Base-by-base conservation (phyloP, 2,113 vertebrate genomes). In the Colistium nudipinnis region DNA sequence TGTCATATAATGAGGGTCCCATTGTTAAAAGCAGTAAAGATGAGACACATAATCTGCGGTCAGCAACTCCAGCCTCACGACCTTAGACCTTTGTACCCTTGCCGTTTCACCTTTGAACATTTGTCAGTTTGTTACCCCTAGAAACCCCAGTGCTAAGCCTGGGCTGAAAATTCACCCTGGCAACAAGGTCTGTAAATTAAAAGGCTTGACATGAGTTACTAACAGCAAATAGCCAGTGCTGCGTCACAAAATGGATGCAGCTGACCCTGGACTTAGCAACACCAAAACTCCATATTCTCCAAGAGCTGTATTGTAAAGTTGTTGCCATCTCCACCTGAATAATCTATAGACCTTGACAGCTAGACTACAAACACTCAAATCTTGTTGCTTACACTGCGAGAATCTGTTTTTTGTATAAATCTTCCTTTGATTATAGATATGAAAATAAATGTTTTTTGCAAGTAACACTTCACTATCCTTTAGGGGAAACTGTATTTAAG, bases 401-500 rank as follows among this genome's bases (percentile, higher is more conserved):
- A 92, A 92, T 89, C 92, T 78, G 66, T 79, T 86, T 90, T n/a
- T 95, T 97, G 94, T 96, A 94, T 89, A 94, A 95, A 94, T 88
- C 81, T 81, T 92, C 88, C 94, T 95, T 95, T 93, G 87, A 96
- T 92, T 94, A 94, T 94, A 94, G 95, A 94, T 94, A 95, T 95
- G 90, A 93, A 95, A 92, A 92, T 81, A 62, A 92, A 90, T 93
- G 93, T 94, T 93, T 89, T 89, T 88, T 84, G 69, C 73, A 87
- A 86, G 92, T 90, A 93, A 95, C 94, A 94, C 94, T 94, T 95
- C 93, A 94, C 94, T 95, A 94, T 95, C 92, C 95, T 77, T 95
- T 95, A 94, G 94, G 94, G 95, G 94, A 94, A 95, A 93, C 91
- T 95, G 94, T 95, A 95, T 95, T 95, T 95, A 96, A 95, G 94